A percentile compares a stretch with the other conserved stretches of the same genome.
Conservation (phyloP, 1,140 invertebrate genomes). For the Nebria ingens region DNA sequence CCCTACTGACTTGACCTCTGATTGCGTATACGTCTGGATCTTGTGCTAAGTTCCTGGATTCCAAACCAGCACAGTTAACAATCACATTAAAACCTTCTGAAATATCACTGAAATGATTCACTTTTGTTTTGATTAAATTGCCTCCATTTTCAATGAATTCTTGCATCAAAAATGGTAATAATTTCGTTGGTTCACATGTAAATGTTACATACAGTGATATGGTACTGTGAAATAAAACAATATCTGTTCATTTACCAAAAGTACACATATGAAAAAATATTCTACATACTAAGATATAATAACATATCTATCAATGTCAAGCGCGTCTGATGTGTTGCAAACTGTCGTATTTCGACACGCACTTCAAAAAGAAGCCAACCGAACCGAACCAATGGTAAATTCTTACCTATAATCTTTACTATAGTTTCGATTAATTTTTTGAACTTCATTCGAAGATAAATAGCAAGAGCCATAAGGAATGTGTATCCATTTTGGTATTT, state of each 20-base stretch:
- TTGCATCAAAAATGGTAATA: conserved; percentile 49
- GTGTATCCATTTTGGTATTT: conserved; percentile 39
- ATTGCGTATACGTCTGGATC: conserved; percentile 49
- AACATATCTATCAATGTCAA: too few relatives aligned
- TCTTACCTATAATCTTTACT: conserved; percentile 41
- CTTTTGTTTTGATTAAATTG: conserved; percentile 35
- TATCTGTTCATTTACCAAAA: too few relatives aligned
- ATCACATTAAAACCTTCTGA: conserved; percentile 48
- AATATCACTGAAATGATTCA: conserved; percentile 43
- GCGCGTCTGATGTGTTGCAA: too few relatives aligned
- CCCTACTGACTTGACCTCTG: conserved; percentile 58
- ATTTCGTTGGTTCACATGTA: conserved; percentile 43
- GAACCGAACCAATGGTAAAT: too few relatives aligned
- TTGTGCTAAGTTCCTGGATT: conserved; percentile 41
- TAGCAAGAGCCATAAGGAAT: conserved; percentile 45
- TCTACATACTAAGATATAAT: neutral
- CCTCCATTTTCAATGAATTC: conserved; percentile 47
- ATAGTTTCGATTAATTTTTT: conserved; percentile 36
- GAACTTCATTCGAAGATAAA: conserved; percentile 38
- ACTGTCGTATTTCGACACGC: too few relatives aligned
- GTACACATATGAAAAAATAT: neutral
- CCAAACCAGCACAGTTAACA: conserved; percentile 63
- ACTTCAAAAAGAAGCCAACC: too few relatives aligned
- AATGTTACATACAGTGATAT: conserved; percentile 53
- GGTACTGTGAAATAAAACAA: conserved; percentile 35